Evolutionary conservation across 1,140 invertebrate genomes (phyloP), one percentile per base, ranked within the genome.

Genomic region (Holcopasites calliopsidis): DNA sequence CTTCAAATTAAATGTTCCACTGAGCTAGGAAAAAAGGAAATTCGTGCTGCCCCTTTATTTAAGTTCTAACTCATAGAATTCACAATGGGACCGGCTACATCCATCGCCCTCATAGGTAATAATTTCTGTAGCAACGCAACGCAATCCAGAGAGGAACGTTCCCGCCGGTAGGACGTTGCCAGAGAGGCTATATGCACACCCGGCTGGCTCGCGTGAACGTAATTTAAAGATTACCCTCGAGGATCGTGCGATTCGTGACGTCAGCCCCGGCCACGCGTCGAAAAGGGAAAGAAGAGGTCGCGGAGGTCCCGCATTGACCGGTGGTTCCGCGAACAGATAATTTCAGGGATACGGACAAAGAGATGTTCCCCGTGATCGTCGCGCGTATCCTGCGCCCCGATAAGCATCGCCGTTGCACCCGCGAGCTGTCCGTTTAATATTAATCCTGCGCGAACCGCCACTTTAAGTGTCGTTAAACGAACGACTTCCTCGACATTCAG

Each of bases 201-300:
- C 2, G 3, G 55, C n/a, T 11, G 42, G 21, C n/a, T 42, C 54
- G 28, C 49, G 35, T 54, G 79, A 78, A n/a, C 52, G 52, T 58
- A 47, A 61, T 35, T 70, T 58, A 55, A 55, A 57, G 62, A 71
- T 78, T 64, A 74, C 31, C 44, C 58, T 21, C 33, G 72, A 31
- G 72, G 64, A 76, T 83, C 80, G 72, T 79, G 47, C 69, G 77
- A 83, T 42, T 68, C 73, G 75, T 83, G 80, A 83, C 72, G 82
- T 83, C 72, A 79, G 47, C 8, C 42, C 11, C 42, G 58, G 49
- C 54, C 82, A 84, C 69, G 73, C 74, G 82, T 84, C 81, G 52
- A 80, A 74, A 64, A 77, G 64, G 68, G 52, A 83, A 52, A 33
- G 54, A 52, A 76, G 52, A 76, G 68, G 62, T 79, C 62, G 69